Base-by-base conservation (phyloP, 2,113 vertebrate genomes). In the Empidonax alnorum region DNA sequence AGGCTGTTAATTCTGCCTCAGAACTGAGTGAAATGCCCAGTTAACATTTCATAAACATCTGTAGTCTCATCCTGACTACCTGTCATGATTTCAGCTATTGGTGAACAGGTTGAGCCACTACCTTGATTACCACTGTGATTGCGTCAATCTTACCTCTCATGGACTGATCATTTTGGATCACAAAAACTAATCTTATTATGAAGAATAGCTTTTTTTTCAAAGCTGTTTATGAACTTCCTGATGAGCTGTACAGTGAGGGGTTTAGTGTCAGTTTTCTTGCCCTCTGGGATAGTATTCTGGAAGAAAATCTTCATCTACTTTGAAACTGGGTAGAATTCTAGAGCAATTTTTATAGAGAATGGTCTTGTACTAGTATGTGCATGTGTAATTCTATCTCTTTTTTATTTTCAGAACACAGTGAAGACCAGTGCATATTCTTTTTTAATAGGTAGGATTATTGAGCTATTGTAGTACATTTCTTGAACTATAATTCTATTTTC, bases 1-100 rank as follows among this genome's bases (percentile, higher is more conserved):
- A 91, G 66, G 74, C 49, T 91, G 58, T 96, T 96, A 93, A 89
- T 96, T 94, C 87, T 94, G 88, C 62, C 56, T 85, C 66, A 66
- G 63, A 95, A 89, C 53, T 0, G 20, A 89, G 56, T 73, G 69
- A 89, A 95, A 85, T 76, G 61, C 76, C 73, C 89, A 41, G 73
- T 93, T 95, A 94, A 94, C 25, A 5, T 91, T 79, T 96, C 77
- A 68, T 86, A 94, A 92, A 87, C 93, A 89, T 72, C 66, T 79
- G 25, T 75, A 91, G 61, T 66, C 49, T 91, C 46, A 58, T 3
- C 62, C 66, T 79, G 62, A 25, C 63, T 76, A 66, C 62, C 44
- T 87, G 10, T 58, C 33, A 91, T 62, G 41, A 44, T 89, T 87
- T 89, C n/a, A 74, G 46, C 20, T 46, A 76, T 76, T 72, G 81